A percentile compares a stretch with the other conserved stretches of the same genome.
These are phyloP conservation scores for Anthonomus grandis DNA, from an alignment of 1,140 invertebrate species.

Conservation along the genomic window DNA sequence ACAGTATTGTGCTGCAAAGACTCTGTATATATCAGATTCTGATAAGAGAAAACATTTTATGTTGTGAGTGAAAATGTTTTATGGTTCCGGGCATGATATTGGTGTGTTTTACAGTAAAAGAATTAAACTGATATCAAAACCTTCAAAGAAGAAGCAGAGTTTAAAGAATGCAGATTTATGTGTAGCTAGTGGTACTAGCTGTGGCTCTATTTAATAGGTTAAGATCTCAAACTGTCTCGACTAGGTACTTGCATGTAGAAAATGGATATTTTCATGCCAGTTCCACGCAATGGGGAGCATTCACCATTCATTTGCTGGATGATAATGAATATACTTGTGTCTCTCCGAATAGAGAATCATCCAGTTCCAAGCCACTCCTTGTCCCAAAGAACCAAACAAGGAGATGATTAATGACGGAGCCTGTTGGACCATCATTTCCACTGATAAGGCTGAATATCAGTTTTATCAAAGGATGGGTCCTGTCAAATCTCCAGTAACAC, in stretches of 20 bases:
- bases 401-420: constrained; percentile 99
- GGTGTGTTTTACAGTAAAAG: constrained; percentile 97
- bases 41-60: constrained; percentile 99
- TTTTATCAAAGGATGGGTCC: constrained; percentile 99
- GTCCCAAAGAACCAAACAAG: constrained; percentile 95
- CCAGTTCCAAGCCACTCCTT: constrained; percentile 97
- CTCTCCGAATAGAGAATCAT: constrained; percentile 98
- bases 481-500: constrained; percentile 90
- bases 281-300: constrained; percentile 99
- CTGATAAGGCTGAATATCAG: constrained; percentile 98
- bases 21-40: constrained; percentile 97
- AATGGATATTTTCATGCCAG: constrained; percentile 99
- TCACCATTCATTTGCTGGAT: constrained; percentile 96
- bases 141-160: constrained; percentile 99
- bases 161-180: constrained; percentile 99
- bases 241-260: constrained; percentile 98
- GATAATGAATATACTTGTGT: constrained; percentile 99
- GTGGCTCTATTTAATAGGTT: constrained; percentile 98
- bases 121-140: constrained; percentile 99
- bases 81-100: constrained; percentile 96
- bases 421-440: constrained; percentile 99
- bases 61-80: constrained; percentile 98
- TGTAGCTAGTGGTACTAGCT: constrained; percentile 98
- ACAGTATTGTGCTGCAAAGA: constrained; percentile 99
- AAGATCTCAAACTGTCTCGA: constrained; percentile 97